Percentiles rank a stretch among this genome's conserved stretches.
Conservation (phyloP, 2,888 invertebrate species). For the Lithophane socia region DNA sequence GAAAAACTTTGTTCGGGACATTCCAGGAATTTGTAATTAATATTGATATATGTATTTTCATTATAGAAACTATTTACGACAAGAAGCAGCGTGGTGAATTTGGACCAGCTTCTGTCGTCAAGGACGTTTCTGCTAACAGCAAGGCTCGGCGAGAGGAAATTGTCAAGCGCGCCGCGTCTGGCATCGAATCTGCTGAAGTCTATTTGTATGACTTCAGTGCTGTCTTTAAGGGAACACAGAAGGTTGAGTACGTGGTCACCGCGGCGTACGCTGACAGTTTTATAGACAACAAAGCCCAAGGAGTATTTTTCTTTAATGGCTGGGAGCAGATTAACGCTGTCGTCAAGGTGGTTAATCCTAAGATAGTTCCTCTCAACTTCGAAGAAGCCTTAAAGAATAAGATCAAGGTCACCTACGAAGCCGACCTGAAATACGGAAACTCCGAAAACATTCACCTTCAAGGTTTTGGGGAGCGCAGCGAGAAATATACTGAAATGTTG, state of each 20-base stretch:
- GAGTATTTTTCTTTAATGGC: slow-evolving; percentile 84
- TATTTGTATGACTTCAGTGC: slow-evolving; percentile 88
- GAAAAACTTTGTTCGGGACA: not conserved
- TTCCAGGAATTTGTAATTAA: not conserved
- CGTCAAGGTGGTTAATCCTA: slow-evolving; percentile 84
- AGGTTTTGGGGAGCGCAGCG: slow-evolving; percentile 86
- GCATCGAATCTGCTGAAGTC: slow-evolving; percentile 88
- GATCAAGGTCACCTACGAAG: slow-evolving; percentile 84
- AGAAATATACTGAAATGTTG: slow-evolving; percentile 86
- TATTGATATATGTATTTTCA: slow-evolving; percentile 27
- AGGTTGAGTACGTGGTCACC: slow-evolving; percentile 87
- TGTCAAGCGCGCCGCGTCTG: slow-evolving; percentile 87
- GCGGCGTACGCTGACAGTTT: slow-evolving; percentile 89
- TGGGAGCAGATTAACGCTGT: slow-evolving; percentile 86
- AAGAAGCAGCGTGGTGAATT: slow-evolving; percentile 75
- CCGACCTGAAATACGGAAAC: slow-evolving; percentile 88
- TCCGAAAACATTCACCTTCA: slow-evolving; percentile 82
- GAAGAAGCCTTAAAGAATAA: slow-evolving; percentile 89
- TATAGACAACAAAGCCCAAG: slow-evolving; percentile 89
- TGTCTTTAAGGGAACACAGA: slow-evolving; percentile 88
- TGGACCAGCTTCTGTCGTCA: slow-evolving; percentile 72
- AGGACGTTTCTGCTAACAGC: slow-evolving; percentile 83
- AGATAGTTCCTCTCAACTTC: slow-evolving; percentile 88
- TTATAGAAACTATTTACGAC: slow-evolving; percentile 78
- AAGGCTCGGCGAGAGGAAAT: slow-evolving; percentile 88